These are phyloP conservation scores for Phaetusa simplex DNA, from an alignment of 2,113 vertebrate species.

Conservation along the genomic window DNA sequence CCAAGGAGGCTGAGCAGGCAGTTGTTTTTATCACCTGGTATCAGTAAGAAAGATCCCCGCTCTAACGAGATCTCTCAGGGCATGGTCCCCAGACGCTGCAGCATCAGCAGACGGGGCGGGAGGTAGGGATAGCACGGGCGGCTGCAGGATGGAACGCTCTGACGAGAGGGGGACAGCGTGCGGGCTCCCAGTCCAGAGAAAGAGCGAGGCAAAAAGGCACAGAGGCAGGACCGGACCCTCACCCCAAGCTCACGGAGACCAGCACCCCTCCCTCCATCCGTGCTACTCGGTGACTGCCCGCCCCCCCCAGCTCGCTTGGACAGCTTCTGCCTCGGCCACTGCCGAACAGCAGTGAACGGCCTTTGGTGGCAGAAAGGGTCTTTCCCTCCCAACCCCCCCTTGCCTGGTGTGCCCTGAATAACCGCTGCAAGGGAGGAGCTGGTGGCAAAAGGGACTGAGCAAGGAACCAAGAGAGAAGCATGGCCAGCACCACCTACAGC, in stretches of 20 bases:
- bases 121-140: rapidly evolving
- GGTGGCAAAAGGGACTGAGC: background rate
- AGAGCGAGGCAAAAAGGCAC: background rate
- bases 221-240: rapidly evolving
- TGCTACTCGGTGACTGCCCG: background rate
- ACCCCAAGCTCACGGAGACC: background rate
- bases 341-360: rapidly evolving
- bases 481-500: background rate
- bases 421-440: background rate
- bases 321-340: background rate
- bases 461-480: background rate
- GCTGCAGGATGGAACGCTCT: rapidly evolving
- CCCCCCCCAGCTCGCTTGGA: background rate
- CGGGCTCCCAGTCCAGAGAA: background rate
- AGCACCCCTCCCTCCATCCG: background rate
- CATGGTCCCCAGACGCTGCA: background rate
- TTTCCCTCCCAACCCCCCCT: background rate
- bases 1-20: background rate
- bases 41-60: background rate
- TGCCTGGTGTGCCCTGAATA: background rate
- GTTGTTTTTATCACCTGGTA: background rate
- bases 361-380: background rate
- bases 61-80: background rate
- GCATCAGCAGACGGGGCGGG: background rate
- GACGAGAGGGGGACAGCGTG: rapidly evolving